Evolutionary conservation across 2,888 invertebrate species (phyloP), one percentile per base, ranked within the genome.

Genomic region (Lochmaea crataegi): DNA sequence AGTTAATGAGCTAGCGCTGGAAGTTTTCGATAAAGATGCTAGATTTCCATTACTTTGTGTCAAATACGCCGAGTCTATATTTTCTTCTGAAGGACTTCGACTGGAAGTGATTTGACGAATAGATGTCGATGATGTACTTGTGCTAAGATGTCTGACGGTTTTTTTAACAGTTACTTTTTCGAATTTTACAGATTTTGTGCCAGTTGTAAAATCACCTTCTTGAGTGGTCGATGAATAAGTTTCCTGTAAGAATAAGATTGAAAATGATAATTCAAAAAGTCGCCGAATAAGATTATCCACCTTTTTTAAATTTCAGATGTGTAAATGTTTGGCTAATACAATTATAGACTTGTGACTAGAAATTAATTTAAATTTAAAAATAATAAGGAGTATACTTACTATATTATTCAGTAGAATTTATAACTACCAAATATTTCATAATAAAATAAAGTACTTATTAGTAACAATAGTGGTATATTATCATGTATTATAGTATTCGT

Each of bases 111-210:
- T 61, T 10, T 74, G 77, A 65, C 79, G 74, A 26, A 84, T 82
- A 60, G 82, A 82, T 56, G 81, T 80, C 18, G 82, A 71, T 53
- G 80, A 82, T 22, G 80, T 74, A 12, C 79, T 80, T 1, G 88
- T 84, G 9, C 85, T 86, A 0, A 90, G 85, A 80, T 93, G 91
- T 63, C 88, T 87, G n/a, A 90, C 85, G 48, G 92, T 91, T 86
- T 90, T 92, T 82, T 89, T 89, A 68, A 93, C 89, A 3, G 90
- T 90, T 79, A 93, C 90, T 84, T 91, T 89, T 84, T 94, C 94
- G 78, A 93, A 92, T 84, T 93, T 93, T 63, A 94, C 91, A 78
- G 91, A 90, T 81, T 91, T 91, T 11, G 89, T 88, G 7, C 92
- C 92, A 69, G 91, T 88, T 41, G 88, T 87, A 56, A 91, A 86